Base-by-base conservation (phyloP, 2,113 vertebrate species). In the Catharus bicknelli region DNA sequence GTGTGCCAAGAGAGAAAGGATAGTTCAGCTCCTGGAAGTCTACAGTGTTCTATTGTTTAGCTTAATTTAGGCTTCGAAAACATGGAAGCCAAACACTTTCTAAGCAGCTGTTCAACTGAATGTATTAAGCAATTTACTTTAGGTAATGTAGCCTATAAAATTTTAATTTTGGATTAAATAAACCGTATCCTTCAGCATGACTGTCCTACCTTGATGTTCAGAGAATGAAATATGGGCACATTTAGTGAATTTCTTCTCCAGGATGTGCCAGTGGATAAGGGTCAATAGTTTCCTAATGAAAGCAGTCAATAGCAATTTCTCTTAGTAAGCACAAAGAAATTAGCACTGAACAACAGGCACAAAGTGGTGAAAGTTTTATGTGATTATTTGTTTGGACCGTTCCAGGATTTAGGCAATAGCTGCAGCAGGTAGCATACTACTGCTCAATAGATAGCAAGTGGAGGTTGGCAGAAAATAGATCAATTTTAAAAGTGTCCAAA, bases 271-370 rank as follows among this genome's bases (percentile, higher is more conserved):
- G 69, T 94, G 95, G 96, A 97, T 97, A 97, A 98, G 98, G 98
- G 98, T 99, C 98, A 98, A 94, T 98, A 95, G 96, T 95, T 98
- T 97, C 93, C 96, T 97, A 98, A 98, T 98, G 97, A 97, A 98
- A 95, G 95, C 93, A 98, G 98, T 99, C 98, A 97, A 98, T 98
- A 98, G 97, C 97, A 98, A 98, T 98, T 98, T 98, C 95, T 98
- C 96, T 97, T 97, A 94, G 95, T 95, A 97, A 97, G 95, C 96
- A 95, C 95, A 90, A 97, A 96, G 96, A 98, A 98, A 98, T 98
- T 97, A 98, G 94, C 85, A 83, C 96, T 94, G 96, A 97, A 97
- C 95, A 97, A 95, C 93, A 95, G 90, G 85, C 88, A 69, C 42
- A 22, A 75, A 78, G 54, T 86, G 45, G 69, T 11, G 2, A 79